Evolutionary conservation across 2,113 vertebrate species (phyloP).

Genomic region (Cheirogaleus medius): DNA sequence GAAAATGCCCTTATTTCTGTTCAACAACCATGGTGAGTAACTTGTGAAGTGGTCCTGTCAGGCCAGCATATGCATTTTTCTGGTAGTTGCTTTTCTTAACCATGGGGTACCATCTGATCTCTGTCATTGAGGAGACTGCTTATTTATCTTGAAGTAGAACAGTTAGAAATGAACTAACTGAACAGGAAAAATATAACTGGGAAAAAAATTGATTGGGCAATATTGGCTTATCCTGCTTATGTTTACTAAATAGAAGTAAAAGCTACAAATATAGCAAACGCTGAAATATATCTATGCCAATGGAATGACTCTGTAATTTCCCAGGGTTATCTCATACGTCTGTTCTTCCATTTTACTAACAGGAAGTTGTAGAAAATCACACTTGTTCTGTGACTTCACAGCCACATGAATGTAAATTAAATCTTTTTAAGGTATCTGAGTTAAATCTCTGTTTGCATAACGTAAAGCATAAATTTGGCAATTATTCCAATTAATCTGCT

Average conservation of each 20-base stretch:
- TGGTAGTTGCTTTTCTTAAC: conserved; percentile 8
- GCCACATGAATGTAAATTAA: conserved; percentile 31
- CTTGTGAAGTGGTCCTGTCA: neutral
- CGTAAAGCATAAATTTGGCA: conserved; percentile 2
- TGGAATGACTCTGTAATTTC: conserved; percentile 46
- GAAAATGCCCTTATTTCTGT: conserved; percentile 24
- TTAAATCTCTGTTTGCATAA: conserved; percentile 38
- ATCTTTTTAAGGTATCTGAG: conserved; percentile 12
- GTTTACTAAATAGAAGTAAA: conserved; percentile 54
- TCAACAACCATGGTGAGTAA: neutral
- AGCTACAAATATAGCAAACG: neutral
- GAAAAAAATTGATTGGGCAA: conserved; percentile 17
- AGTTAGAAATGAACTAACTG: conserved; percentile 34
- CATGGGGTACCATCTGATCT: neutral
- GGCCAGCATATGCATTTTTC: neutral
- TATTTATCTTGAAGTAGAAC: conserved; percentile 1
- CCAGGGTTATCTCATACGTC: neutral
- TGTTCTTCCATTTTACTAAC: conserved; percentile 34
- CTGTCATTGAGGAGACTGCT: neutral
- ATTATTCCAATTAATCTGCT: conserved; percentile 38
- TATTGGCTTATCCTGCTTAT: conserved; percentile 10
- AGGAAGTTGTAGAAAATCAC: conserved; percentile 35
- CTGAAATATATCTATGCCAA: neutral
- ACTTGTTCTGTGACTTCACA: conserved; percentile 38
- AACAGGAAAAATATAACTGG: conserved; percentile 47